These are phyloP conservation scores for Subacronicta megacephala DNA, from an alignment of 2,888 invertebrate genomes.

Conservation along the genomic window DNA sequence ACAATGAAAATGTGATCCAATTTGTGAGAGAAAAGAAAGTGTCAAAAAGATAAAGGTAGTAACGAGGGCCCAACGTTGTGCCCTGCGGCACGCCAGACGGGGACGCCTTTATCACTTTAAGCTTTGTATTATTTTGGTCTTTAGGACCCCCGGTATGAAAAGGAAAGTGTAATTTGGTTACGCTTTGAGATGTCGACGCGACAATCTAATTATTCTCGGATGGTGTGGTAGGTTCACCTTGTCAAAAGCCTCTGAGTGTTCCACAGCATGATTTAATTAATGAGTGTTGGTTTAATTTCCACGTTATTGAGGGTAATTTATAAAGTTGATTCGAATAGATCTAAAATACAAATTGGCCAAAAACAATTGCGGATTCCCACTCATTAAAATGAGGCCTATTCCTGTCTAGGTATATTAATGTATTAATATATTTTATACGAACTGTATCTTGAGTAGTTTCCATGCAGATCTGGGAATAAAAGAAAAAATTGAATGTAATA, in stretches of 20 bases:
- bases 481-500: constrained; percentile 54
- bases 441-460: constrained; percentile 57
- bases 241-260: constrained; percentile 83
- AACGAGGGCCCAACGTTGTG: constrained; percentile 76
- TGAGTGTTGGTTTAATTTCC: constrained; percentile 59
- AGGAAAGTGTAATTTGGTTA: constrained; percentile 88
- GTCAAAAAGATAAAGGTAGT: constrained; percentile 82
- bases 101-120: constrained; percentile 84
- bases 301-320: constrained; percentile 39
- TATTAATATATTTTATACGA: constrained; percentile 49
- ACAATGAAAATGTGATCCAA: constrained; percentile 83
- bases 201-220: constrained; percentile 86
- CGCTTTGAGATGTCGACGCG: constrained; percentile 88
- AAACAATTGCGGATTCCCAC: no score
- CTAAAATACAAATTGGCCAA: constrained; percentile 11
- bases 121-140: constrained; percentile 88
- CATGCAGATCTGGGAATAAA: constrained; percentile 58
- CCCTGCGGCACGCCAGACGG: constrained; percentile 78
- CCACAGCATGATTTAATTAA: constrained; percentile 71
- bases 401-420: constrained; percentile 23
- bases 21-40: constrained; percentile 79
- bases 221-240: constrained; percentile 79
- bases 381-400: no score
- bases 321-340: constrained; percentile 32
- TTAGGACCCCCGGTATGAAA: constrained; percentile 80